phyloP scores from a whole-genome alignment of 2,888 invertebrate genomes.

The Chrysolina oricalcia region DNA sequence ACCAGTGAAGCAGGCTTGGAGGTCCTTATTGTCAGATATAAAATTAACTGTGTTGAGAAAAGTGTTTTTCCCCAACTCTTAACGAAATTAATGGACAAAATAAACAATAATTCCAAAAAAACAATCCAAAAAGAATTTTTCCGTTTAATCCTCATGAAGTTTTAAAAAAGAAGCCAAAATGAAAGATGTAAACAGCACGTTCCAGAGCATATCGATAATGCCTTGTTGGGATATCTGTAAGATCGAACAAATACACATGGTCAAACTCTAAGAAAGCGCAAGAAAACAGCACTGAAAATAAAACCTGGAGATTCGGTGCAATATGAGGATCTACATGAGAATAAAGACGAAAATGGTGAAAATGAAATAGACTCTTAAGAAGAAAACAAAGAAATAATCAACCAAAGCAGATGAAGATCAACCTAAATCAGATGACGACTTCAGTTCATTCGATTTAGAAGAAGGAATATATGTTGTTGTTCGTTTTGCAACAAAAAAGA shows the following conservation, averaged over 20 bases:
- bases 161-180: neutral
- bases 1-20: constrained; percentile 11
- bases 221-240: neutral
- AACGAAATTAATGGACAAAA: neutral
- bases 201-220: neutral
- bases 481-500: constrained; percentile 25
- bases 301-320: constrained; percentile 17
- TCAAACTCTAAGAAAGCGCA: neutral
- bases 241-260: neutral
- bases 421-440: too few relatives aligned
- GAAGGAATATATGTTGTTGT: constrained; percentile 25
- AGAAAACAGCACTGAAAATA: constrained; percentile 24
- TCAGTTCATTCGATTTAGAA: too few relatives aligned
- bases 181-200: neutral
- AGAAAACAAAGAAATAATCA: too few relatives aligned
- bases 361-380: too few relatives aligned
- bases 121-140: neutral
- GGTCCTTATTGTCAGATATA: too few relatives aligned
- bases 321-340: too few relatives aligned
- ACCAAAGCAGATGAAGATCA: too few relatives aligned
- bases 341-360: too few relatives aligned
- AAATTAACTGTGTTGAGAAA: constrained; percentile 24
- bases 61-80: constrained; percentile 5
- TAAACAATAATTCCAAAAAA: neutral
- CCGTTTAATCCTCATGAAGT: neutral